These are phyloP conservation scores for Zonitis immaculata DNA, from an alignment of 2,888 invertebrate species.

Conservation along the genomic window DNA sequence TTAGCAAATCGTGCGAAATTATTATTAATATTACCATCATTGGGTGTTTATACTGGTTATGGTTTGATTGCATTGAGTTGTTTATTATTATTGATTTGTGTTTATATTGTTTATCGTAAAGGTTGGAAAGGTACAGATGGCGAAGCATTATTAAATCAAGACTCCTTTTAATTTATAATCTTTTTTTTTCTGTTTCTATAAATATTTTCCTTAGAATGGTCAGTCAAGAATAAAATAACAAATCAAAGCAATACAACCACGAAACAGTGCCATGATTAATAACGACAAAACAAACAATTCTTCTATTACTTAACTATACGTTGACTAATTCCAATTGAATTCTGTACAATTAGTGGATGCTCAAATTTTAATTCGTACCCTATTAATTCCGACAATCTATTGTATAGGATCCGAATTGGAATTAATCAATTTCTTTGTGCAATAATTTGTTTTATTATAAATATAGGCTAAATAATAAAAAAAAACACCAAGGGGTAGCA, in stretches of 20 bases:
- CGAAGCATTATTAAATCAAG: conserved; percentile 39
- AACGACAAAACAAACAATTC: too few relatives aligned
- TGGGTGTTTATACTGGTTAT: conserved; percentile 55
- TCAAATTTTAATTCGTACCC: too few relatives aligned
- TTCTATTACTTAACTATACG: too few relatives aligned
- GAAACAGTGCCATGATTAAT: background rate
- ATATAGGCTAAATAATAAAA: background rate
- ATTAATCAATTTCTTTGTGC: too few relatives aligned
- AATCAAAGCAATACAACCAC: background rate
- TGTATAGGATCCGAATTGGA: too few relatives aligned
- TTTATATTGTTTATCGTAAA: conserved; percentile 39
- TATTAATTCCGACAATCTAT: too few relatives aligned
- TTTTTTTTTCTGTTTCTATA: background rate
- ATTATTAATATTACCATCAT: conserved; percentile 52
- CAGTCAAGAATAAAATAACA: background rate
- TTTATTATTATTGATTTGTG: conserved; percentile 41
- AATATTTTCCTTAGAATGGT: background rate
- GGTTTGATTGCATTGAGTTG: conserved; percentile 51
- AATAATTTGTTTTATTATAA: background rate
- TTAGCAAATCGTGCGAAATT: conserved; percentile 55
- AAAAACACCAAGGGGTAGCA: background rate
- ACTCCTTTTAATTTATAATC: conserved; percentile 24
- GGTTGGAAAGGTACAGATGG: conserved; percentile 41
- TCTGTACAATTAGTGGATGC: too few relatives aligned
- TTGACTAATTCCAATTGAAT: too few relatives aligned